Conservation (phyloP, 2,888 invertebrate species). For the Xanthorhoe designata region DNA sequence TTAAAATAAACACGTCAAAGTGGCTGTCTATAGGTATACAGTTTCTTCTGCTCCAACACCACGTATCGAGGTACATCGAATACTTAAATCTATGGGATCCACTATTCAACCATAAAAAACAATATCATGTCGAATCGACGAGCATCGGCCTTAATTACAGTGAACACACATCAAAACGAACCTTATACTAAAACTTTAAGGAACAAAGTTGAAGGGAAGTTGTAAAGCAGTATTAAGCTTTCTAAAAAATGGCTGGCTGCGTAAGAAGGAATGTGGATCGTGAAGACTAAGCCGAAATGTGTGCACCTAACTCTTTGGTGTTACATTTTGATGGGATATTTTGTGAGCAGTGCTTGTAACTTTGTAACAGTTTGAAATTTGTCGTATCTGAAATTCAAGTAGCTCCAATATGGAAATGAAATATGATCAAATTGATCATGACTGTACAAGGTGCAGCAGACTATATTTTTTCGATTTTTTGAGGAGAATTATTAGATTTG, state of each 20-base stretch:
- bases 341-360: no score
- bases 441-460: no score
- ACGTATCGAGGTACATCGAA: conserved; percentile 59
- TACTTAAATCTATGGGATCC: conserved; percentile 74
- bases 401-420: no score
- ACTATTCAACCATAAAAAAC: conserved; percentile 80
- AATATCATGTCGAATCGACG: conserved; percentile 75
- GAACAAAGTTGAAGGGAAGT: conserved; percentile 43
- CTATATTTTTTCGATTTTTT: no score
- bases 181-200: conserved; percentile 41
- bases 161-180: conserved; percentile 48
- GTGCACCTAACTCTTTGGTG: conserved; percentile 47
- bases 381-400: no score
- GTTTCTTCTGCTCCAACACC: conserved; percentile 9
- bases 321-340: conserved; percentile 52
- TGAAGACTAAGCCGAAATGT: conserved; percentile 61
- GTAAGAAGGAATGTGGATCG: conserved; percentile 76
- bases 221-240: conserved; percentile 67
- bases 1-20: neutral
- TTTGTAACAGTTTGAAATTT: no score
- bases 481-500: no score
- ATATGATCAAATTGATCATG: no score
- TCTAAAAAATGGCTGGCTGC: conserved; percentile 78
- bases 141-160: conserved; percentile 79
- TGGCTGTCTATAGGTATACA: neutral